Evolutionary conservation across 2,888 invertebrate species (phyloP).

Genomic region (Crossocerus cetratus): DNA sequence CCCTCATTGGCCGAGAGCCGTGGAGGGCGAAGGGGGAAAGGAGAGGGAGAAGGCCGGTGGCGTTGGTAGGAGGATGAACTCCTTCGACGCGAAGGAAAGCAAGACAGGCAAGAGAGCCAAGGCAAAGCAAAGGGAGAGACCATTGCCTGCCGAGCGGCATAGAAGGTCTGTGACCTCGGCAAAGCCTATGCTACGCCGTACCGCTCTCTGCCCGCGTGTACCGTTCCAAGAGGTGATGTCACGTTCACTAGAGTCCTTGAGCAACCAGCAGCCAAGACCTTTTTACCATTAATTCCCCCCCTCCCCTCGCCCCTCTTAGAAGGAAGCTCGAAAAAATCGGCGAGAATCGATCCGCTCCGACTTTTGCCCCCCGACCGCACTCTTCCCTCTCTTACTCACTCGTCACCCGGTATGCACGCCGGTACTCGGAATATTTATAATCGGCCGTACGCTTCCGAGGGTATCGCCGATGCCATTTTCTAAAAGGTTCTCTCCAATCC

Average conservation of each 20-base stretch:
- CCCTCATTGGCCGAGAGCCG: slow-evolving; percentile 30
- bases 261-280: slow-evolving; percentile 23
- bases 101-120: slow-evolving; percentile 18
- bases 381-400: neutral
- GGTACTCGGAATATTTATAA: neutral
- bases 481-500: neutral
- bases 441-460: neutral
- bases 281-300: slow-evolving; percentile 16
- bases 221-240: slow-evolving; percentile 67
- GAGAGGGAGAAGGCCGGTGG: slow-evolving; percentile 35
- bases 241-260: slow-evolving; percentile 55
- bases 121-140: slow-evolving; percentile 51
- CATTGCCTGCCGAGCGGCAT: slow-evolving; percentile 70
- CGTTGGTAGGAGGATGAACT: slow-evolving; percentile 15
- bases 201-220: slow-evolving; percentile 54
- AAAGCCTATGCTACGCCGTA: slow-evolving; percentile 61
- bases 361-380: neutral
- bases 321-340: neutral
- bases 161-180: slow-evolving; percentile 75
- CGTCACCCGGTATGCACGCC: slow-evolving; percentile 24
- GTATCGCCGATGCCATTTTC: neutral
- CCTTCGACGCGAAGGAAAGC: slow-evolving; percentile 3
- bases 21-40: slow-evolving; percentile 28
- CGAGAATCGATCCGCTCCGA: neutral
- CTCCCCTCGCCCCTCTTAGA: slow-evolving; percentile 3